Base-by-base conservation (phyloP, 2,888 invertebrate genomes). In the Danaus chrysippus region DNA sequence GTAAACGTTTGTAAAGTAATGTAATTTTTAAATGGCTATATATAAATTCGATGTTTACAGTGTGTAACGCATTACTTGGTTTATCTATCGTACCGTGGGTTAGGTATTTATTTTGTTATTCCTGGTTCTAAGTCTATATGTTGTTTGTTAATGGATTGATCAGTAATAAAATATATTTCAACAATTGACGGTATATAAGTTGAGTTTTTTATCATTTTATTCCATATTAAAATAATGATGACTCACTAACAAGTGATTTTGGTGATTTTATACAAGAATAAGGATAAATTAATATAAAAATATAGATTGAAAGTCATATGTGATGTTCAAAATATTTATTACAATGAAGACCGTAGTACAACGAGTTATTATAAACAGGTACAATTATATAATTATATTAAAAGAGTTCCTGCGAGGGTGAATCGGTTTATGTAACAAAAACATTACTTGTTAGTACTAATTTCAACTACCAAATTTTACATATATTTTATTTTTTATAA, bases 51-150 rank as follows among this genome's bases (percentile, higher is more conserved):
- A 68, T 74, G 72, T 74, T 71, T 71, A 71, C 72, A 71, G 74
- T 74, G 71, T 73, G 68, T 74, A 73, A 73, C 83, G 82, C 82
- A 82, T 84, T 83, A 82, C 75, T 76, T 81, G 67, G 65, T 66
- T 81, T 72, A 19, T 77, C 73, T 75, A 76, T 76, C 82, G 80
- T 84, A 86, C 83, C 81, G 72, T 81, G 89, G 85, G 86, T 83
- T 81, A 85, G 89, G 88, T 90, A 89, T 90, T 90, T 90, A 89
- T 90, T 87, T 87, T 87, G 87, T 90, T 90, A 78, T 82, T 79
- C 79, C 84, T 86, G 89, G 86, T 87, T 87, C 79, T 85, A 83
- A 88, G 86, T 87, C 84, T 88, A 86, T 80, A 80, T 86, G 85
- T 87, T 87, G 82, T 84, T 87, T 88, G 89, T 88, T 88, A 85